A percentile compares a stretch with the other conserved stretches of the same genome.
phyloP scores from a whole-genome alignment of 2,888 invertebrate genomes.

The Drosophila testacea region DNA sequence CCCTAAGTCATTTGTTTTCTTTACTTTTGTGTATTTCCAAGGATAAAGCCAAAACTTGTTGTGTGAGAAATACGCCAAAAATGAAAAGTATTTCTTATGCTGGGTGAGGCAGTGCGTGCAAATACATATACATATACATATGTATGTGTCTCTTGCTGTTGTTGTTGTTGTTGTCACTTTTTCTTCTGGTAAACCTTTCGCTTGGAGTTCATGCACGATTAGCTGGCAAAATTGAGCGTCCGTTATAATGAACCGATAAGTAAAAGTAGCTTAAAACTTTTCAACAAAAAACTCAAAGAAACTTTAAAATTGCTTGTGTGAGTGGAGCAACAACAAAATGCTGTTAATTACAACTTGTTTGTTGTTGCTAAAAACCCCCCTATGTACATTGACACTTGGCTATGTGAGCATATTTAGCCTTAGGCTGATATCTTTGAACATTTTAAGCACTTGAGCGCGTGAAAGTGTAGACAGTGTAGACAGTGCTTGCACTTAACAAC shows the following conservation, averaged over 20 bases:
- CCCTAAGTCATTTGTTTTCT: conserved; percentile 62
- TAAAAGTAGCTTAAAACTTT: conserved; percentile 79
- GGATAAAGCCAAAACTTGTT: conserved; percentile 54
- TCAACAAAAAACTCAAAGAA: conserved; percentile 31
- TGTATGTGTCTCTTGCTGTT: background rate
- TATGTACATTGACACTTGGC: conserved; percentile 70
- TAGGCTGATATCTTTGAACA: conserved; percentile 18
- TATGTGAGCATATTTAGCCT: conserved; percentile 21
- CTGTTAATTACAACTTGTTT: conserved; percentile 69
- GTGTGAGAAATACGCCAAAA: conserved; percentile 54
- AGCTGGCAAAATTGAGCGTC: conserved; percentile 67
- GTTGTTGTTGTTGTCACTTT: conserved; percentile 13
- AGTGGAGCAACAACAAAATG: conserved; percentile 45
- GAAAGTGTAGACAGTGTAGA: conserved; percentile 69
- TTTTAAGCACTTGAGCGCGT: conserved; percentile 33
- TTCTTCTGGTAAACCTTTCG: conserved; percentile 61
- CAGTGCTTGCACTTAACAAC: conserved; percentile 57
- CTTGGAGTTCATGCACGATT: conserved; percentile 76
- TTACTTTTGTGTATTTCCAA: conserved; percentile 55
- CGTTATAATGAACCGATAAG: conserved; percentile 78
- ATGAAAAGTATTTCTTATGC: conserved; percentile 43
- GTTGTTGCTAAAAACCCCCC: conserved; percentile 35
- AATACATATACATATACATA: background rate
- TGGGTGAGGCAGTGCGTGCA: conserved; percentile 47
- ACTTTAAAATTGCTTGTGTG: conserved; percentile 29